These are phyloP conservation scores for Andrena dorsata DNA, from an alignment of 2,888 invertebrate genomes.

Conservation along the genomic window DNA sequence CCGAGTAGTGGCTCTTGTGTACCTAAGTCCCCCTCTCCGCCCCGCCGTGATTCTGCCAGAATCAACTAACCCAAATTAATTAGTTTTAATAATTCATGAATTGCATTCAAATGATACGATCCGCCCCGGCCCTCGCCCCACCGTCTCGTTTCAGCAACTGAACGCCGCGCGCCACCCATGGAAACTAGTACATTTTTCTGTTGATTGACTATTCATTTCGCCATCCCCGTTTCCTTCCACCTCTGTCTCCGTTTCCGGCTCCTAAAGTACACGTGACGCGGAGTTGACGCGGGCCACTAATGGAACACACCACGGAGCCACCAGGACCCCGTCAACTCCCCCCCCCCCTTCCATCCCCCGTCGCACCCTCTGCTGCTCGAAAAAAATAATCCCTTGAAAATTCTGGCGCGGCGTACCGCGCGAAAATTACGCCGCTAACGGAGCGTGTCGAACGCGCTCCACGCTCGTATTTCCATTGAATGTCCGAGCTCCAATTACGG, in stretches of 20 bases:
- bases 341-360: too few relatives aligned
- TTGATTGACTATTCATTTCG: slow-evolving; percentile 74
- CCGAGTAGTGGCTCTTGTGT: slow-evolving; percentile 32
- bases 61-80: slow-evolving; percentile 78
- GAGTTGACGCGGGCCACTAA: slow-evolving; percentile 38
- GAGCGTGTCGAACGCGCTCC: slow-evolving; percentile 57
- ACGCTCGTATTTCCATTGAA: slow-evolving; percentile 63
- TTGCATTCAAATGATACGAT: slow-evolving; percentile 65
- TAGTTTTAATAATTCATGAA: slow-evolving; percentile 80
- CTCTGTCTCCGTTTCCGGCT: slow-evolving; percentile 17
- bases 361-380: slow-evolving; percentile 1
- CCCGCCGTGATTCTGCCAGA: slow-evolving; percentile 44
- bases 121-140: not conserved
- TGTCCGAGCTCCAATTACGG: slow-evolving; percentile 65
- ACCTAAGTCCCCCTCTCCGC: slow-evolving; percentile 31
- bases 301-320: slow-evolving; percentile 26
- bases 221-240: not conserved
- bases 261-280: slow-evolving; percentile 38
- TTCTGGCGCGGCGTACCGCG: slow-evolving; percentile 50
- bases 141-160: slow-evolving; percentile 18
- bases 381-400: slow-evolving; percentile 70
- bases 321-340: not conserved
- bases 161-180: slow-evolving; percentile 14
- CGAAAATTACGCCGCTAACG: slow-evolving; percentile 68
- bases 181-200: slow-evolving; percentile 62